Evolutionary conservation across 2,888 invertebrate species (phyloP), one percentile per base, ranked within the genome.

Genomic region (Andrena fulva): DNA sequence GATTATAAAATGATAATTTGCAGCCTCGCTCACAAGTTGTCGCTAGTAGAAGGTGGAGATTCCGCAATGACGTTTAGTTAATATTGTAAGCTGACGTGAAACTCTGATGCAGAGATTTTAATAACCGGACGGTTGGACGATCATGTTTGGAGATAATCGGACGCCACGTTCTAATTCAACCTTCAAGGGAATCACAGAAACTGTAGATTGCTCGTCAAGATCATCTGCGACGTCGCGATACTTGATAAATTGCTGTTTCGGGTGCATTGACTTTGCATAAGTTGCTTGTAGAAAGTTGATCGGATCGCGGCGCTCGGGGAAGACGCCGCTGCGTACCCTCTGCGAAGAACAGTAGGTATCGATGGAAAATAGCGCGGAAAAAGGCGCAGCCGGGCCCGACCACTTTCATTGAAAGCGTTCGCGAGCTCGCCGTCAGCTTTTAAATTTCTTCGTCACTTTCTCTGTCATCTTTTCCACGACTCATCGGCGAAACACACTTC

Each of bases 361-460:
- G 69, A 60, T 54, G 24, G 24, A 60, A 62, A 77, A 67, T 52
- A 7, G 5, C 66, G 52, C 60, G 66, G 54, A 76, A 76, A 52
- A 50, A 69, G 20, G 54, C n/a, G 48, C 75, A 56, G 20, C 27
- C 54, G 33, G 27, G 10, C 7, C 20, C 16, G 33, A 16, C 77
- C 24, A 35, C 66, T 77, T 62, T 66, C 70, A 12, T 42, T 16
- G 31, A 42, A 64, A 75, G 29, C 31, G 8, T 16, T 50, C 20
- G 24, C 33, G 29, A n/a, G 16, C 29, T n/a, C 6, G 33, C 20
- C 6, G 33, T 5, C 62, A 52, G 50, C 31, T 50, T 50, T 77
- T 71, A 35, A 70, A 75, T 64, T 60, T 33, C 42, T 33, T 24
- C 24, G 2, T 10, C 8, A 35, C 78, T 80, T 72, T 80, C 78